phyloP scores from a whole-genome alignment of 2,888 invertebrate species.

The Acanthosepion esculentum region DNA sequence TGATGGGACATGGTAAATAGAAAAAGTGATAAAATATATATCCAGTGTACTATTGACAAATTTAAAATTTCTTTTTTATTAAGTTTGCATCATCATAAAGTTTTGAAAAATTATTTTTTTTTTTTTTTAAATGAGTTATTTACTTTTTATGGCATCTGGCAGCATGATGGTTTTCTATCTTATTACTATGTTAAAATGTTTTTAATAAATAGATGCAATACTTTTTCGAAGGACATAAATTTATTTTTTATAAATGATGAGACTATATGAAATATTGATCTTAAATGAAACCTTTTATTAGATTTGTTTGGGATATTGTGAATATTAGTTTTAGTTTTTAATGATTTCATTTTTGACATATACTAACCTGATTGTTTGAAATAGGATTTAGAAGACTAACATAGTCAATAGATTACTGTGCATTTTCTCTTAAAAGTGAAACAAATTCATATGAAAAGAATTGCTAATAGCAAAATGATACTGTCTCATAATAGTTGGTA shows the following conservation, averaged over 20 bases:
- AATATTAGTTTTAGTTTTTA: neutral
- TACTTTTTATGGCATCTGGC: neutral
- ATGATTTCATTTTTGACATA: neutral
- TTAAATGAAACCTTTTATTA: neutral
- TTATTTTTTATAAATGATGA: neutral
- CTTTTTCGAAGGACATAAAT: neutral
- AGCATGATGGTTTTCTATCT: no score
- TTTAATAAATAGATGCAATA: neutral
- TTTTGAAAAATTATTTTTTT: neutral
- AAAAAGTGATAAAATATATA: no score
- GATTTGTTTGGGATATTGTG: neutral
- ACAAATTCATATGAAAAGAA: neutral
- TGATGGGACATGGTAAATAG: no score
- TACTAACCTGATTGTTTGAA: slow-evolving; percentile 15
- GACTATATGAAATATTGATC: neutral
- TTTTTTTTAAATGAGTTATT: neutral
- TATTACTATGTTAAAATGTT: no score
- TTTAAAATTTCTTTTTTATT: neutral
- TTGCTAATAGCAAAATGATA: neutral
- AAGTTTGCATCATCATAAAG: neutral
- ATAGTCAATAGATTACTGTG: neutral
- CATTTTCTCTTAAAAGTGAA: neutral
- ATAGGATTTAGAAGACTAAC: neutral
- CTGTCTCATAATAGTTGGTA: no score
- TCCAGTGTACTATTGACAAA: neutral